phyloP scores from a whole-genome alignment of 2,797 vertebrate species.

The Ciconia nigra region DNA sequence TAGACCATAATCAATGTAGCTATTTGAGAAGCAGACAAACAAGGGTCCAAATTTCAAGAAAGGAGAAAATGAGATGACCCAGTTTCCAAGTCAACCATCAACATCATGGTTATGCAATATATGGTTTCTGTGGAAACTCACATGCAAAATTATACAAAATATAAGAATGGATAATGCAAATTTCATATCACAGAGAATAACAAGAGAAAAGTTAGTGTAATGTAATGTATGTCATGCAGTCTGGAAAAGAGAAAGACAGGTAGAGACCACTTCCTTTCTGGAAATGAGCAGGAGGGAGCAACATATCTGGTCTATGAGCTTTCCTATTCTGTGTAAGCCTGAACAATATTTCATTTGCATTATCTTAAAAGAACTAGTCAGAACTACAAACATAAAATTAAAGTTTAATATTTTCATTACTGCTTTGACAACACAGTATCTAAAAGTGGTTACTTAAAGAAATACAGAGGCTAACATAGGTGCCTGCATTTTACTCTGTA shows the following conservation, averaged over 20 bases:
- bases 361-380: not conserved
- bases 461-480: not conserved
- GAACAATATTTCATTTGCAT: not conserved
- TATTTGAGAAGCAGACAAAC: not conserved
- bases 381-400: not conserved
- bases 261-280: not conserved
- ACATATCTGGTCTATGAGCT: not conserved
- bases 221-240: rapidly evolving
- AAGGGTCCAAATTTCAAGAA: not conserved
- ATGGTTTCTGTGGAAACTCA: not conserved
- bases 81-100: not conserved
- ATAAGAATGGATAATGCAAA: not conserved
- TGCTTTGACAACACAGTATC: not conserved
- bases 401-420: not conserved
- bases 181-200: not conserved
- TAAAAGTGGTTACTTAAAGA: not conserved
- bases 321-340: not conserved
- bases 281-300: not conserved
- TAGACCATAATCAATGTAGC: not conserved
- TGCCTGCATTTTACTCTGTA: not conserved
- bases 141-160: not conserved
- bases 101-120: not conserved
- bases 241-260: not conserved
- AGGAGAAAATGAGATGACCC: not conserved
- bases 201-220: not conserved